Conservation (phyloP, 1,140 invertebrate genomes). For the Limonius californicus region DNA sequence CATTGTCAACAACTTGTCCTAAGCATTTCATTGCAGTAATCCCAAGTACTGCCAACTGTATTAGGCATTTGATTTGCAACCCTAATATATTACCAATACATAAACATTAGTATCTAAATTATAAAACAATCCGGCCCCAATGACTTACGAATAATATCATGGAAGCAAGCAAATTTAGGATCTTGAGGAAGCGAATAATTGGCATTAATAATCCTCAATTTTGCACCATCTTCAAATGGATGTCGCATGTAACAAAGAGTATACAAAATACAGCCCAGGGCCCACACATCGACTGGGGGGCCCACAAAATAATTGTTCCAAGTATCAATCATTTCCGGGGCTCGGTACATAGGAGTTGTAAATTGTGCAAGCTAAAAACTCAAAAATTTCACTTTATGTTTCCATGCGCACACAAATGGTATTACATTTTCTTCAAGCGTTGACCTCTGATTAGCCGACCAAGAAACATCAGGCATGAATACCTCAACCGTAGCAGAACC, state of each 20-base stretch:
- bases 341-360: conserved; percentile 85
- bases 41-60: no score
- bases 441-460: conserved; percentile 88
- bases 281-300: conserved; percentile 90
- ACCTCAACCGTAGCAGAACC: conserved; percentile 89
- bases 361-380: conserved; percentile 58
- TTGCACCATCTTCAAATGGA: conserved; percentile 96
- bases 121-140: background rate
- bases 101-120: background rate
- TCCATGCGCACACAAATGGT: no score
- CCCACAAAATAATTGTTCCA: conserved; percentile 96
- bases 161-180: conserved; percentile 76
- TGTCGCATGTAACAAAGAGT: conserved; percentile 89
- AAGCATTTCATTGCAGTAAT: no score
- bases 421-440: conserved; percentile 91
- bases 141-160: conserved; percentile 82
- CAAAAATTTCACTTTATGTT: conserved; percentile 5
- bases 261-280: conserved; percentile 93
- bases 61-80: no score
- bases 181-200: conserved; percentile 88
- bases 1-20: no score
- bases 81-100: no score
- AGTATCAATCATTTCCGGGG: conserved; percentile 96
- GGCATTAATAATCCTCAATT: conserved; percentile 93
- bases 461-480: conserved; percentile 79